Base-by-base conservation (phyloP, 2,113 vertebrate species). In the Desmodus rotundus region DNA sequence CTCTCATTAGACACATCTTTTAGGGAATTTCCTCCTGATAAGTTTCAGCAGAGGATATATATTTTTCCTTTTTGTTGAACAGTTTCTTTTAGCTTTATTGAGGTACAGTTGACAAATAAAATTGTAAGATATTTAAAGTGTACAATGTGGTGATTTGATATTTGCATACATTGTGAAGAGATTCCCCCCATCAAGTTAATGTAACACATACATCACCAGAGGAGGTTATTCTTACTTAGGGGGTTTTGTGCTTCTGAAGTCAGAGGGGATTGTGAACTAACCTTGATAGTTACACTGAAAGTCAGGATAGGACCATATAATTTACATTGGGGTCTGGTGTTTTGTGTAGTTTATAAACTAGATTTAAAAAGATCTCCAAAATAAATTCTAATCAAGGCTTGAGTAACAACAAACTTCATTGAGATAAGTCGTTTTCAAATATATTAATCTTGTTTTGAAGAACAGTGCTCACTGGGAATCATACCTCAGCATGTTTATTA, bases 381-480 rank as follows among this genome's bases (percentile, higher is more conserved):
- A 58, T 74, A 41, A 93, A 78, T 84, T 88, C 45, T 12, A 82
- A 89, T 87, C 19, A 50, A 94, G 24, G 12, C 74, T 93, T 95
- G 38, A 95, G 17, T 89, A 86, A 91, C 33, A 90, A 24, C 19
- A 87, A 82, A 3, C 0, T 33, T 94, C 9, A 74, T 12, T 1
- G 9, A 54, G 89, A 65, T 93, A 95, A 78, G 36, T 61, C 65
- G 61, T 47, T 92, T n/a, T 90, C 24, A 94, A 89, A 78, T 63
- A 70, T 50, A 50, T 68, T 4, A 56, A 41, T 9, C 67, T 67
- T 47, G 58, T 28, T 96, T 88, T 82, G 26, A 82, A 88, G 61
- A 15, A 81, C 9, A 93, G 8, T 0, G 36, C 20, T 93, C 20
- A 61, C 41, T 83, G 24, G 19, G 5, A 76, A 70, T 11, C 47